Evolutionary conservation across 2,888 invertebrate species (phyloP), one percentile per base, ranked within the genome.

Genomic region (Plemyria rubiginata): DNA sequence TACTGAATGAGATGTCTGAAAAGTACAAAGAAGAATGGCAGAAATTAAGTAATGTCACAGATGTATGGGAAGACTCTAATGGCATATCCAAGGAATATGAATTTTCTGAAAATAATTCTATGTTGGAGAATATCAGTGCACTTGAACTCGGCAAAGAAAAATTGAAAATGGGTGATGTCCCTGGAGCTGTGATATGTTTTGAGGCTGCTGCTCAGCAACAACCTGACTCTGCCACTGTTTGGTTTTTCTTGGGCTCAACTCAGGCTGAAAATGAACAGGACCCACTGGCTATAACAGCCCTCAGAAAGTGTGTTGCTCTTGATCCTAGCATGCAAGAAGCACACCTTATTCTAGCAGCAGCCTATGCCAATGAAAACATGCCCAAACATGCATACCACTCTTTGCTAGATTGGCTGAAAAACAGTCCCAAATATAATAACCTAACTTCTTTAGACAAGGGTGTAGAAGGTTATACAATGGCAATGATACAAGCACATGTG

Each of bases 221-320:
- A 53, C 95, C 96, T 1, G 94, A 95, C 54, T 96, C 96, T 77
- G 93, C 95, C 0, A 96, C 97, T 86, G 96, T 96, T 0, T 99
- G 99, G 99, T 95, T 96, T 67, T 90, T 96, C 40, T 90, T 99
- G 51, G 99, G 99, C 9, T 96, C 96, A 55, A 97, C 98, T 36
- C 99, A 99, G 86, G 98, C 99, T 43, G 98, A 99, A 93, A 99
- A 99, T 92, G 99, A 99, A 92, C 98, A 96, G 90, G 99, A 99
- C 87, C 96, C 97, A 3, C 93, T 95, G 72, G 98, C 98, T 9
- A 99, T 99, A 76, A 95, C 97, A 50, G 99, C 99, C 0, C 92
- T 99, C 36, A 97, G 96, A 80, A 96, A 95, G 85, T 98, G 98
- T 62, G 82, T 98, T 52, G 94, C 95, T 61, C 82, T 99, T 58